phyloP scores from a whole-genome alignment of 2,113 vertebrate genomes.

The Castor canadensis region DNA sequence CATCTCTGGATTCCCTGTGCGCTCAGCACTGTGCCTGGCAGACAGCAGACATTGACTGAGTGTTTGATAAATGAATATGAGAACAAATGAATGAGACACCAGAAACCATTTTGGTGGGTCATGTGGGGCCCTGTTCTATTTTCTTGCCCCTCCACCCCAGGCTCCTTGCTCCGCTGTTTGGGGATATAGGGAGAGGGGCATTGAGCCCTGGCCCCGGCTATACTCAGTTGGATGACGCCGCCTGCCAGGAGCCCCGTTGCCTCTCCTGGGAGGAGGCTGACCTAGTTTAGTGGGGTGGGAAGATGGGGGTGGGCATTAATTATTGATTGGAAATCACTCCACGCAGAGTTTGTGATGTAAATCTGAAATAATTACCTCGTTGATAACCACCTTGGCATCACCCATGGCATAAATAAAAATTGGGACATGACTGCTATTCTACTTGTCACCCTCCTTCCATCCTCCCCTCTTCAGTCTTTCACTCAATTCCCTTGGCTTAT shows the following conservation, averaged over 20 bases:
- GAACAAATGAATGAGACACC: not conserved
- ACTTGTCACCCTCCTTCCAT: not conserved
- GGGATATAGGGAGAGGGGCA: not conserved
- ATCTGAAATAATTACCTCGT: slow-evolving; percentile 36
- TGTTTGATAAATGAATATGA: not conserved
- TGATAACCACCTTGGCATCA: slow-evolving; percentile 20
- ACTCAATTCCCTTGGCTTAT: not conserved
- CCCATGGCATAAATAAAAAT: not conserved
- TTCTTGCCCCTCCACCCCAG: not conserved
- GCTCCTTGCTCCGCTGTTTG: not conserved
- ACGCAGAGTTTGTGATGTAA: slow-evolving; percentile 16
- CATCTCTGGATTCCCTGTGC: accelerated
- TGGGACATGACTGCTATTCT: not conserved
- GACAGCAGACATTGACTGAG: accelerated
- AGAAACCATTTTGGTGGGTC: not conserved
- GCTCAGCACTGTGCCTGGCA: not conserved
- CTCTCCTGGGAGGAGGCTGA: slow-evolving; percentile 44
- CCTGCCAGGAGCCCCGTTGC: not conserved
- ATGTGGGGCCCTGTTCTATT: accelerated
- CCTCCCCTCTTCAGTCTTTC: not conserved
- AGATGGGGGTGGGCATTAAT: slow-evolving; percentile 57
- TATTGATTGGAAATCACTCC: slow-evolving; percentile 63
- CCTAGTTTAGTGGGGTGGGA: slow-evolving; percentile 65
- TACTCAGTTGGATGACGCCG: not conserved
- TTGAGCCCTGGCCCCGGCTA: not conserved